Base-by-base conservation (phyloP, 2,797 vertebrate genomes). In the Monodelphis domestica region DNA sequence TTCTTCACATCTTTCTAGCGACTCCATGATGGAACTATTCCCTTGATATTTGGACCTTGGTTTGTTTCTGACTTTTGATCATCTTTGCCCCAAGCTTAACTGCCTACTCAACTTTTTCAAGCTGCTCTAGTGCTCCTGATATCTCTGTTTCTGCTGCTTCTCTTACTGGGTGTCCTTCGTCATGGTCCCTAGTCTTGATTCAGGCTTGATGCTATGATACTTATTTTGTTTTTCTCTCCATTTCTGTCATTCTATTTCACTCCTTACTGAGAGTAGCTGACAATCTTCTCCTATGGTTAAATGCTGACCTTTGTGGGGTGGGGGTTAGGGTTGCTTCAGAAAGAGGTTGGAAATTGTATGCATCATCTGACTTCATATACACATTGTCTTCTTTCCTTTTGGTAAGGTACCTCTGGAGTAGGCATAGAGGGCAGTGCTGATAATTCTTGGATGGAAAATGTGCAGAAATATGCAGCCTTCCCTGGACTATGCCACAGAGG, bases 401-500 rank as follows among this genome's bases (percentile, higher is more conserved):
- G 12, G 15, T 3, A 24, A 89, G 38, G 54, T 52, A 55, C 63
- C n/a, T 54, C 84, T 59, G 63, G 1, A 45, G 0, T 15, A n/a
- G 95, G 50, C 6, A 12, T 21, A 29, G 33, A 87, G 55, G n/a
- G 15, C 10, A 56, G 56, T 14, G 21, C 28, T 54, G 4, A 2
- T 54, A 17, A 70, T 26, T 51, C 90, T 78, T 0, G 1, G 89
- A 38, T 54, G 89, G 30, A n/a, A 92, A 63, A 38, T 52, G 33
- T 4, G 21, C 59, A 89, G n/a, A 92, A 63, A 33, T 52, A 33
- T 4, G 21, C 56, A 89, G 95, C 88, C 95, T 98, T 97, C 97
- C 95, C 95, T 97, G 29, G 96, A 95, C 89, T 63, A 21, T 87
- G 70, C 89, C 94, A 94, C 91, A 94, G 93, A 84, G 57, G 95